Evolutionary conservation across 2,113 vertebrate genomes (phyloP), one percentile per base, ranked within the genome.

Genomic region (Muscicapa adusta): DNA sequence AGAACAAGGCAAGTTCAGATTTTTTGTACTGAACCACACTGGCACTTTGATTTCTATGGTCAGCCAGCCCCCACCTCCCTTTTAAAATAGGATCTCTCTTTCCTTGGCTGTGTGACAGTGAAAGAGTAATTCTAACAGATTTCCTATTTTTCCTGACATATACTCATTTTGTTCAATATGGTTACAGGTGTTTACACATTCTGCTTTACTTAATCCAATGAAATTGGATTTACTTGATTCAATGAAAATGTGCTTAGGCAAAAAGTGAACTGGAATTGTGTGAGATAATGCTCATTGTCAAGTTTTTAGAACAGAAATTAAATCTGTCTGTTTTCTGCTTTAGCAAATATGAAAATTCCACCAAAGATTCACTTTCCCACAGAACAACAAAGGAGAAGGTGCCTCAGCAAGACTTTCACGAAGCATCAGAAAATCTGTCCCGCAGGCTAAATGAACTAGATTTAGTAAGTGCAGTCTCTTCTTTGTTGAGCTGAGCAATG

Each of bases 341-440:
- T 56, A 94, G 89, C 82, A 94, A 74, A 51, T 66, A 63, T 0
- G 65, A 97, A 83, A 88, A 57, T 54, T 94, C 79, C 70, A 25
- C 76, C 40, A 48, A 60, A 81, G 97, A 97, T 72, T 94, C 97
- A 36, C 80, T 98, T 89, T 96, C 92, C 34, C 81, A 67, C 28
- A 97, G 96, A 93, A 97, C 95, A 87, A 91, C 95, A 65, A 97
- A 95, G 86, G 97, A 98, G 91, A 97, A 94, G 51, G 54, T 98
- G 22, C 97, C 98, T 2, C 97, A 98, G 71, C 93, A 98, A 92
- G 98, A 99, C 91, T 96, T 99, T 66, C 98, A 98, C 5, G 83
- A 98, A 71, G 97, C 98, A 78, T 99, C 99, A 5, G 98, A 98
- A 93, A 99, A 99, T 36, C 97, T 99, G 18, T 98, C 98, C 40